phyloP scores from a whole-genome alignment of 2,888 invertebrate genomes.

The Anagyrus pseudococci region DNA sequence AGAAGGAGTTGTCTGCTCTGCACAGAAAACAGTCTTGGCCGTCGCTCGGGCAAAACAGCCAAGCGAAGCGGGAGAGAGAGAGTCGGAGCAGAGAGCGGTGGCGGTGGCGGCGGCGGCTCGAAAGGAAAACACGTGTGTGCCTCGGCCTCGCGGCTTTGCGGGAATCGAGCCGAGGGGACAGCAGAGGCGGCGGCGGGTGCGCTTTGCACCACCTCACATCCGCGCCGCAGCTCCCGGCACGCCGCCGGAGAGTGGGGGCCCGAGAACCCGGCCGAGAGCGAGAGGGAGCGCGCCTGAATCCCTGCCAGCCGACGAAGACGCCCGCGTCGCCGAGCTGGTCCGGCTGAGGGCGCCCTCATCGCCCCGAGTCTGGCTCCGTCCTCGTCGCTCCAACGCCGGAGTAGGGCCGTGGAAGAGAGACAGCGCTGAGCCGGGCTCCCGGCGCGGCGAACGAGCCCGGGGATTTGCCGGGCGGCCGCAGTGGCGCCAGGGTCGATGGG shows the following conservation, averaged over 20 bases:
- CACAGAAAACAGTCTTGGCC: not conserved
- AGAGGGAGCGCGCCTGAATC: too few relatives aligned
- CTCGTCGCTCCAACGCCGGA: too few relatives aligned
- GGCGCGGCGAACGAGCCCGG: constrained; percentile 45
- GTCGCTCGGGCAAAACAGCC: not conserved
- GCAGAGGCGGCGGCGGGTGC: not conserved
- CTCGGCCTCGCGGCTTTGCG: constrained; percentile 1
- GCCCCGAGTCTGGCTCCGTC: too few relatives aligned
- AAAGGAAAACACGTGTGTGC: constrained; percentile 32
- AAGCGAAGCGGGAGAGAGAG: too few relatives aligned
- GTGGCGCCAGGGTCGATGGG: constrained; percentile 51
- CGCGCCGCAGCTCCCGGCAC: constrained; percentile 1
- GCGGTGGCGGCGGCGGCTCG: too few relatives aligned
- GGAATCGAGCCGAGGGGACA: constrained; percentile 9
- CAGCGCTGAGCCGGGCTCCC: constrained; percentile 5
- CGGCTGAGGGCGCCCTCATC: not conserved
- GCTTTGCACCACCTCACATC: not conserved
- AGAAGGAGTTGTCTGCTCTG: too few relatives aligned
- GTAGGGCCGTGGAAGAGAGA: constrained; percentile 28
- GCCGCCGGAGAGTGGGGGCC: not conserved
- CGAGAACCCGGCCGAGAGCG: not conserved
- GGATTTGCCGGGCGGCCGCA: constrained; percentile 47
- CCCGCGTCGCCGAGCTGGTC: not conserved
- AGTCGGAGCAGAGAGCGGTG: too few relatives aligned
- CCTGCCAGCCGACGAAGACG: constrained; percentile 1